Base-by-base conservation (phyloP, 2,113 vertebrate genomes). In the Natator depressus region DNA sequence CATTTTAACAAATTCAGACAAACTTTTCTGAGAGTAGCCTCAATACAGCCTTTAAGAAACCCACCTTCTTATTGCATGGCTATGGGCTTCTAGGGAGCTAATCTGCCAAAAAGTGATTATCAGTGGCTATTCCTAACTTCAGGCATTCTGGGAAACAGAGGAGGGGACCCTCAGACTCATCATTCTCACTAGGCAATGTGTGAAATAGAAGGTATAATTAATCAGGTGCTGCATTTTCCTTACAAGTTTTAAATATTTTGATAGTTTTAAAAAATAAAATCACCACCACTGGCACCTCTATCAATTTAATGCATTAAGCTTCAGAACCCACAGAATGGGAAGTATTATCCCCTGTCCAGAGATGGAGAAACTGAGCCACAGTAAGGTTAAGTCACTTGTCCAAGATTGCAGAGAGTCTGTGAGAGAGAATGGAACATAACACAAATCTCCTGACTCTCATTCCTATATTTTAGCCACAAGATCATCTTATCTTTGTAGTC, bases 181-280 rank as follows among this genome's bases (percentile, higher is more conserved):
- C 76, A 80, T 78, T 91, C 57, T 91, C 53, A 31, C 47, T 80
- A 84, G 49, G 57, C 75, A 85, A 85, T 57, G 35, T n/a, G 84
- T n/a, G 38, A 90, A 85, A 83, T 65, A 83, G 79, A 79, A 85
- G n/a, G 35, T 80, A 85, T 85, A 85, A 90, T 84, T 90, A 84
- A 85, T 90, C 55, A 85, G 82, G n/a, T 27, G 25, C 51, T 53
- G 54, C 16, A 84, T 78, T 90, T 90, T 79, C 53, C 47, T 89
- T 83, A 89, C 25, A 89, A 83, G 83, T 65, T 59, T 29, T 29
- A 62, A 62, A 62, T 62, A 62, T 31, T 62, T 62, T 62, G 31
- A 62, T 62, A 13, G 12, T 31, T 31, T 31, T 46, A 76, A 76
- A 76, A 46, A 76, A 76, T 76, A 27, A n/a, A 59, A 85, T 85